A percentile compares a stretch with the other conserved stretches of the same genome.
Evolutionary conservation across 2,888 invertebrate species (phyloP).

Genomic region (Anaspis maculata): DNA sequence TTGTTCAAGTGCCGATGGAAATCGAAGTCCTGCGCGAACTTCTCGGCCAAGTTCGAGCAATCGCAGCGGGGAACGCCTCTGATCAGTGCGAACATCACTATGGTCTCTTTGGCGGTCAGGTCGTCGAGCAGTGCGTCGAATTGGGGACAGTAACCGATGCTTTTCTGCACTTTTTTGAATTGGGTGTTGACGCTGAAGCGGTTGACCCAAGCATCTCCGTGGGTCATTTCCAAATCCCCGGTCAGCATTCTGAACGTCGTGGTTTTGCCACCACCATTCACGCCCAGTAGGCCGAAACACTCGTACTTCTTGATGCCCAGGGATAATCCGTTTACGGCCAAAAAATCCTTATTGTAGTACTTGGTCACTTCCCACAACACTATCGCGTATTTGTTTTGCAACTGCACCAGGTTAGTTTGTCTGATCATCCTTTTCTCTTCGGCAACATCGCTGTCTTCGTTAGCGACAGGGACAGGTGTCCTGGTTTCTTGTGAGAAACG

Average conservation of each 20-base stretch:
- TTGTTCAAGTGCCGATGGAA: constrained; percentile 38
- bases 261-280: constrained; percentile 84
- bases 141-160: constrained; percentile 50
- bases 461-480: constrained; percentile 17
- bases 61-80: constrained; percentile 40
- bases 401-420: constrained; percentile 34
- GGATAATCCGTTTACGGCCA: constrained; percentile 66
- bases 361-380: constrained; percentile 63
- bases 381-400: constrained; percentile 44
- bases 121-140: constrained; percentile 50
- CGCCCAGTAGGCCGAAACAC: constrained; percentile 75
- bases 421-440: constrained; percentile 47
- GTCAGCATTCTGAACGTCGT: constrained; percentile 87
- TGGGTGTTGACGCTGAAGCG: constrained; percentile 40
- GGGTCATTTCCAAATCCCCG: constrained; percentile 65
- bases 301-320: constrained; percentile 62
- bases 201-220: constrained; percentile 60
- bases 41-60: constrained; percentile 29
- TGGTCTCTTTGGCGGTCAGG: constrained; percentile 47
- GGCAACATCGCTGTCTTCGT: constrained; percentile 48
- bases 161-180: constrained; percentile 51
- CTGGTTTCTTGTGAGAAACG: constrained; percentile 17
- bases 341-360: constrained; percentile 56
- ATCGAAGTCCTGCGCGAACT: constrained; percentile 40
- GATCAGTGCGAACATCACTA: constrained; percentile 45